phyloP scores from a whole-genome alignment of 2,888 invertebrate species.

The Brassicogethes aeneus region DNA sequence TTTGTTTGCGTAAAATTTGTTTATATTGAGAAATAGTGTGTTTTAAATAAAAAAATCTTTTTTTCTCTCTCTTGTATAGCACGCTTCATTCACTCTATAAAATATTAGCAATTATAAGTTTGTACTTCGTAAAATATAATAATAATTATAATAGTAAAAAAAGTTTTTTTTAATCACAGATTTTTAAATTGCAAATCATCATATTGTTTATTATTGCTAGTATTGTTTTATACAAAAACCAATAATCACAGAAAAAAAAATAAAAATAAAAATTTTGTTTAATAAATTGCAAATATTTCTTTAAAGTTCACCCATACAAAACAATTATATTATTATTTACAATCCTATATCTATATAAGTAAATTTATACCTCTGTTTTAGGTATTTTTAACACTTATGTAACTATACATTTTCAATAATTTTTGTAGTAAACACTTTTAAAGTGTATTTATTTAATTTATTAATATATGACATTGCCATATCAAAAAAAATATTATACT shows the following conservation, averaged over 20 bases:
- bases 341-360: constrained; percentile 15
- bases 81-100: background rate
- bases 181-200: constrained; percentile 6
- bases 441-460: constrained; percentile 33
- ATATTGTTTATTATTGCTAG: constrained; percentile 2
- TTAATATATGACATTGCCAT: constrained; percentile 31
- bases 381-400: constrained; percentile 27
- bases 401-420: constrained; percentile 31
- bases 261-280: constrained; percentile 15
- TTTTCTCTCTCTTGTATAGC: background rate
- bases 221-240: background rate
- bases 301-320: constrained; percentile 24
- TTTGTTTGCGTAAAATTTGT: background rate
- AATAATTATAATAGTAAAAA: background rate
- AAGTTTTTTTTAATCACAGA: constrained; percentile 6
- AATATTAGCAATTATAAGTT: constrained; percentile 1
- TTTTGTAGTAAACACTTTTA: constrained; percentile 36
- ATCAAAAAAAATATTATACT: constrained; percentile 18
- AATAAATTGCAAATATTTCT: constrained; percentile 27
- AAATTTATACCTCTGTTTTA: background rate
- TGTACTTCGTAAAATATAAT: constrained; percentile 5
- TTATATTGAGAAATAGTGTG: background rate
- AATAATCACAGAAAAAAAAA: constrained; percentile 1
- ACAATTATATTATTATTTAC: constrained; percentile 22
- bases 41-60: background rate